Base-by-base conservation (phyloP, 2,888 invertebrate genomes). In the Temnothorax rugatulus region DNA sequence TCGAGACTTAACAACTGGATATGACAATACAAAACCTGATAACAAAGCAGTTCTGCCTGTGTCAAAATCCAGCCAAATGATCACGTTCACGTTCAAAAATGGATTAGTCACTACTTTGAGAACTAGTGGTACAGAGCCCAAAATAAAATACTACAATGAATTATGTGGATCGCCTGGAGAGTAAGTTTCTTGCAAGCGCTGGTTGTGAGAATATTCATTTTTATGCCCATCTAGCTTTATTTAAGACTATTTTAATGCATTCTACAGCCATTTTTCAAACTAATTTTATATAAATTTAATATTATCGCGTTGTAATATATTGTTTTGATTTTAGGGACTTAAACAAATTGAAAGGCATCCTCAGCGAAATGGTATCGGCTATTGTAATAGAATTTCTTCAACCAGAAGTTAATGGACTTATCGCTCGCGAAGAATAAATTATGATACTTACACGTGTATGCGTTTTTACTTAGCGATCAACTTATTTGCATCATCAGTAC, bases 41-140 rank as follows among this genome's bases (percentile, higher is more conserved):
- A 96, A 96, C 68, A 96, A 96, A 92, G 97, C 98, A 0, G 95
- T 96, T 87, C 94, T 97, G 50, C 97, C 97, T 75, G 96, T 96
- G 7, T 97, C 97, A 18, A 95, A 96, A 86, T 96, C 96, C 86
- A 96, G 95, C 88, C 97, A 99, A 95, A 99, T 99, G 99, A 97
- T 99, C 76, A 99, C 99, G 13, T 99, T 99, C 95, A 97, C 96
- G 11, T 99, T 99, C 95, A 95, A 96, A 76, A 98, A 98, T 95
- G 99, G 99, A 0, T 96, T 98, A 87, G 97, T 97, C 11, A 96
- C 98, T 1, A 99, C 99, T 0, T 95, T 99, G 50, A 96, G 99
- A 88, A 99, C 99, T 0, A 99, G 99, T 94, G 99, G 99, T 66
- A 99, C 99, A 0, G 99, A 99, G 95, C 99, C 99, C 61, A 99